These are phyloP conservation scores for Cichlasoma orientale DNA, from an alignment of 2,797 vertebrate genomes.

Conservation along the genomic window DNA sequence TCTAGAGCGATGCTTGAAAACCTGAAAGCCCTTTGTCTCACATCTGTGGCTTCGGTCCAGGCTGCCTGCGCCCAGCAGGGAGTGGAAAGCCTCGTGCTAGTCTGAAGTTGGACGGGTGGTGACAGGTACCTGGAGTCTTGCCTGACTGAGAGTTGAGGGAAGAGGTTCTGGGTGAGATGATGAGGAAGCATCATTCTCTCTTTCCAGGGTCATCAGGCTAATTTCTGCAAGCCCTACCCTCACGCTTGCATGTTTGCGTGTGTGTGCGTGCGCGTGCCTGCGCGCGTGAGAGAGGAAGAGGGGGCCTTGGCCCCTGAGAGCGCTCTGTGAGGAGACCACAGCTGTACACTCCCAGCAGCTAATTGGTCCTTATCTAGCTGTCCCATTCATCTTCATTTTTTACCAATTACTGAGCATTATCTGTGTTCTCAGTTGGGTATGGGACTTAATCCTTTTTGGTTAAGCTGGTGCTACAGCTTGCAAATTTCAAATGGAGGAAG, in stretches of 20 bases:
- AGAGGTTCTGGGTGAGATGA: constrained; percentile 80
- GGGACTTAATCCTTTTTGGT: constrained; percentile 99
- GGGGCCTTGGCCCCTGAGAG: constrained; percentile 97
- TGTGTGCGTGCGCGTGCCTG: not conserved
- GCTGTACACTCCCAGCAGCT: constrained; percentile 99
- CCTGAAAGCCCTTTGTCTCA: constrained; percentile 49
- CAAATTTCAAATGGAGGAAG: constrained; percentile 91
- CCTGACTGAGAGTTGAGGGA: constrained; percentile 82
- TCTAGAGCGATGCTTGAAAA: not conserved
- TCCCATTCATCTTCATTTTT: constrained; percentile 99
- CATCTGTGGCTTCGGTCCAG: constrained; percentile 55
- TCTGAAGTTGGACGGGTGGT: constrained; percentile 77
- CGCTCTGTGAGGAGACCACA: constrained; percentile 98
- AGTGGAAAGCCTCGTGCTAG: constrained; percentile 76
- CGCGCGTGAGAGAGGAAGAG: constrained; percentile 80
- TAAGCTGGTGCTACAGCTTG: constrained; percentile 99
- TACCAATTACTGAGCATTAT: constrained; percentile 99
- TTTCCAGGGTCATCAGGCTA: constrained; percentile 88
- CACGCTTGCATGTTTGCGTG: constrained; percentile 40
- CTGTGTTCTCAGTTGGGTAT: constrained; percentile 99
- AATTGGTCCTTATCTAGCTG: constrained; percentile 99
- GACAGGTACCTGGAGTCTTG: constrained; percentile 82
- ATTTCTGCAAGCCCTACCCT: constrained; percentile 83
- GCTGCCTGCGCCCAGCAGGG: constrained; percentile 38
- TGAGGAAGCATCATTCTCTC: constrained; percentile 85